Evolutionary conservation across 2,113 vertebrate species (phyloP).

Genomic region (Anolis sagrei): DNA sequence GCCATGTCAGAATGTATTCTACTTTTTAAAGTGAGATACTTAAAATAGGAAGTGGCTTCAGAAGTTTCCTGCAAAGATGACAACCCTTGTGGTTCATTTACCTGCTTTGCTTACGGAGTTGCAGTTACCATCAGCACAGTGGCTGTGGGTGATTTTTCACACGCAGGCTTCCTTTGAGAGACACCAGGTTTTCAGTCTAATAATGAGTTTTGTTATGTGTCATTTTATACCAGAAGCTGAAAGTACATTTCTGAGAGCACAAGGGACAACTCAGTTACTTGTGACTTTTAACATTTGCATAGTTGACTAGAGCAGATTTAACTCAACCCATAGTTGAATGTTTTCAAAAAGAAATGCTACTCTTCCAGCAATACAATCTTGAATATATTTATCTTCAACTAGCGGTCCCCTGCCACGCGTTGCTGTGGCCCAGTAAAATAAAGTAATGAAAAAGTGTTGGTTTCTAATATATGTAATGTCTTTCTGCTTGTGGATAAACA

Average conservation of each 20-base stretch:
- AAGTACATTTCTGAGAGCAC: neutral
- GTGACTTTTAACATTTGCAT: neutral
- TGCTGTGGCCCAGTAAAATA: too few relatives aligned
- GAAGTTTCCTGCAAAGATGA: neutral
- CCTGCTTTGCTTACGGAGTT: neutral
- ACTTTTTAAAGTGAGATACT: constrained; percentile 8
- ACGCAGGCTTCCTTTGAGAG: constrained; percentile 7
- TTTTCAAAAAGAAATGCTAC: neutral
- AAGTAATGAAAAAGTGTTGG: too few relatives aligned
- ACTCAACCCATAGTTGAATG: neutral
- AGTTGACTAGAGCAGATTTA: neutral
- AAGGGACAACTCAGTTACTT: neutral
- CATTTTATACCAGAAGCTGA: constrained; percentile 1
- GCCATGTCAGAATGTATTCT: neutral
- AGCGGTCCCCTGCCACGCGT: too few relatives aligned
- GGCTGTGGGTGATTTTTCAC: neutral
- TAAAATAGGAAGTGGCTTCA: constrained; percentile 20
- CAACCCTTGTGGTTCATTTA: neutral
- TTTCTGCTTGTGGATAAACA: too few relatives aligned
- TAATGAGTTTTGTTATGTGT: constrained; percentile 8
- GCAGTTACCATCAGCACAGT: neutral
- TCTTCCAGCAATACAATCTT: neutral
- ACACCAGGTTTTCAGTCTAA: neutral
- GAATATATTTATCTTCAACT: neutral
- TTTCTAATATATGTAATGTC: too few relatives aligned